Evolutionary conservation across 2,797 vertebrate genomes (phyloP), one percentile per base, ranked within the genome.

Genomic region (Ctenopoma kingsleyae): DNA sequence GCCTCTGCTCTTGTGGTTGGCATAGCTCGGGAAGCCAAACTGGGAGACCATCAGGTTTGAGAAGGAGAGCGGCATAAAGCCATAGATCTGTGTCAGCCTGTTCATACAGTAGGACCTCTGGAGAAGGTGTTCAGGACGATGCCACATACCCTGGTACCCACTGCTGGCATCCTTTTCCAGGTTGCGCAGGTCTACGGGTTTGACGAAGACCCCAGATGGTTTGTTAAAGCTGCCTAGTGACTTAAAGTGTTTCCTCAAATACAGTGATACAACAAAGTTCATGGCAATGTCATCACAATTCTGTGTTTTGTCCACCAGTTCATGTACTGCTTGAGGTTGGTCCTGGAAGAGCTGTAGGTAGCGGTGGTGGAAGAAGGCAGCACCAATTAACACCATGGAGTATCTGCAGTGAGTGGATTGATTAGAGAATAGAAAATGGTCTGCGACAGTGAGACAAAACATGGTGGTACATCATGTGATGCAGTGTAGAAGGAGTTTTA

Each of bases 241-340:
- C 38, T 54, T 59, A 0, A 65, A 71, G n/a, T 27, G 55, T 51
- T 73, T 74, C 22, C 38, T 86, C 55, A 94, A 75, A 58, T 94
- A 85, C 62, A 92, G 91, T 5, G 96, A 93, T 17, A 98, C 91
- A 15, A 93, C 89, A 74, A 98, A 99, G 91, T 98, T 99, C 92
- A 97, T 95, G 67, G 94, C 95, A n/a, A 98, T 98, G 76, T 99
- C 97, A 22, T 99, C 98, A 55, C 98, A 99, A 77, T 99, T 98
- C 81, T 98, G 97, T 0, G 95, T 98, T 86, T 96, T 93, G 51
- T 98, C 97, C 77, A 98, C 95, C 84, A 99, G 87, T 9, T 88
- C 36, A 0, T 95, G 94, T 47, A 98, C 93, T 0, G 92, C 90
- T 30, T 84, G 77, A 25, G 96, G 95, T 47, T 97, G 96, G 48